phyloP scores from a whole-genome alignment of 2,888 invertebrate species.

The Thymelicus sylvestris region DNA sequence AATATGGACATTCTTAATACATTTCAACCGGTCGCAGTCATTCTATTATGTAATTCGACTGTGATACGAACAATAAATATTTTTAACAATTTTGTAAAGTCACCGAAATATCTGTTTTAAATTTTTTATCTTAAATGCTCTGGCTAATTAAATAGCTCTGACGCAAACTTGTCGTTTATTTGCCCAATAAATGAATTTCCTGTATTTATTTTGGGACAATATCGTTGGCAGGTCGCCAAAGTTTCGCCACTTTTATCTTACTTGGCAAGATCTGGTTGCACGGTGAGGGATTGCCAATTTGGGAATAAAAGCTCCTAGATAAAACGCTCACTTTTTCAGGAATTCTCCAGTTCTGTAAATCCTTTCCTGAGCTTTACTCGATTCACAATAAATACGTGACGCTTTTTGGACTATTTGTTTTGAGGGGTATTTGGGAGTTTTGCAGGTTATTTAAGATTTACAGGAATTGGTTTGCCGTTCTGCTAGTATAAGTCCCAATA shows the following conservation, averaged over 20 bases:
- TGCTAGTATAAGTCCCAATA: background rate
- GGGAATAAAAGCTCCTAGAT: constrained; percentile 36
- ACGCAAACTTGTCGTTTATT: constrained; percentile 16
- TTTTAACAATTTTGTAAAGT: no score
- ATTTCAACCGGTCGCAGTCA: no score
- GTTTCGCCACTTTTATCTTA: constrained; percentile 32
- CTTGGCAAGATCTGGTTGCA: constrained; percentile 33
- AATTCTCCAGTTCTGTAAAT: constrained; percentile 28
- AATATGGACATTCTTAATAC: no score
- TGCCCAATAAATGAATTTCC: constrained; percentile 31
- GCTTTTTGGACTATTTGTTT: constrained; percentile 13
- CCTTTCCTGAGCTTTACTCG: constrained; percentile 29
- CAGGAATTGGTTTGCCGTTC: constrained; percentile 1
- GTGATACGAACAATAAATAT: no score
- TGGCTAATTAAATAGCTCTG: constrained; percentile 10
- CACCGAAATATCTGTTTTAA: background rate
- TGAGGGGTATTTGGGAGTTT: background rate
- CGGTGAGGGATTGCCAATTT: constrained; percentile 37
- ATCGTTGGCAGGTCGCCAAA: constrained; percentile 26
- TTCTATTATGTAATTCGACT: no score
- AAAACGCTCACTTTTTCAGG: constrained; percentile 34
- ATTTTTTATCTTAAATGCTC: background rate
- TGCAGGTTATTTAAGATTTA: constrained; percentile 15
- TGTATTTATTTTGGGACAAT: constrained; percentile 26
- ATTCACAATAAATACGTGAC: constrained; percentile 24